phyloP scores from a whole-genome alignment of 1,140 invertebrate species.

The Hesperophylax magnus region DNA sequence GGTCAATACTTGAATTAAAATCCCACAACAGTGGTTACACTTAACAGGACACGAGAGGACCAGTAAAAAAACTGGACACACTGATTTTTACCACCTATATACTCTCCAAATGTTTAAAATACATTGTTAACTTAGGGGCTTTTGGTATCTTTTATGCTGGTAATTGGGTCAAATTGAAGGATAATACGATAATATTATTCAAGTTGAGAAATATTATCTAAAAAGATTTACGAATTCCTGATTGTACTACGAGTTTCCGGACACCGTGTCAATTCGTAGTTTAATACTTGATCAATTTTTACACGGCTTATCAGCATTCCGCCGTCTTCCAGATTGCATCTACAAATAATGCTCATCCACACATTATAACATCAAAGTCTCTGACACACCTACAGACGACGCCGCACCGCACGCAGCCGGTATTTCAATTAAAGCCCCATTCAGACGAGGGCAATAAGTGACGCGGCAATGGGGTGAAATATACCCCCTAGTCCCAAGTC shows the following conservation, averaged over 20 bases:
- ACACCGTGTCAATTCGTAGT: no score
- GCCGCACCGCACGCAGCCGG: background rate
- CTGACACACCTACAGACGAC: background rate
- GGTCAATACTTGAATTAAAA: conserved; percentile 10
- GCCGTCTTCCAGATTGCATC: no score
- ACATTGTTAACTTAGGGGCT: background rate
- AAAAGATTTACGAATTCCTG: no score
- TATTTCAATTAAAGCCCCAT: conserved; percentile 3
- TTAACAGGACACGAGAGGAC: background rate
- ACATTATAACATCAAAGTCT: background rate
- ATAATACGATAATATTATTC: background rate
- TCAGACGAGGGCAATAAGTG: background rate
- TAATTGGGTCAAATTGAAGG: background rate
- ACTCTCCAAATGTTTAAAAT: background rate
- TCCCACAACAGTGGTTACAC: background rate
- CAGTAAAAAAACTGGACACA: background rate
- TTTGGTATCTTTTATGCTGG: background rate
- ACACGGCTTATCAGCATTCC: no score
- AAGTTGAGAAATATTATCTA: no score
- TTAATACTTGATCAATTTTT: no score
- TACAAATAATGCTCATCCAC: background rate
- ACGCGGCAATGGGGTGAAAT: background rate
- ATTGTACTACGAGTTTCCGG: no score
- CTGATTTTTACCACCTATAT: background rate
- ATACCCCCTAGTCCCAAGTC: no score